Base-by-base conservation (phyloP, 2,113 vertebrate species). In the Pao palembangensis region DNA sequence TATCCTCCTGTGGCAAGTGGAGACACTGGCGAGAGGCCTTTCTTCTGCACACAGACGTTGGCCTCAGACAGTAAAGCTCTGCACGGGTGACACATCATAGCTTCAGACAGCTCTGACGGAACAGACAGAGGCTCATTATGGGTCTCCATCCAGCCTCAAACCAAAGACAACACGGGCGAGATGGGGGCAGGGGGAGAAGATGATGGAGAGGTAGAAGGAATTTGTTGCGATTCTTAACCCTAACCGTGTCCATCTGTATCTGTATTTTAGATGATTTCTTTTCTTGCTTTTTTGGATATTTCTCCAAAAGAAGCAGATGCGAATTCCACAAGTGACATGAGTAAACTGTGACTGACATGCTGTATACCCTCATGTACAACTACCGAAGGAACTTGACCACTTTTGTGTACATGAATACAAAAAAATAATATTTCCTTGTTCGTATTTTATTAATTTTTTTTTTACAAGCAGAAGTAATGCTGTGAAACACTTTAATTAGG, bases 111-210 rank as follows among this genome's bases (percentile, higher is more conserved):
- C 73, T 84, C 82, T 66, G 69, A 73, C 77, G 78, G 73, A 85
- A 69, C 78, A 87, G 80, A 83, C 81, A 84, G 85, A 73, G 67
- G 61, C 81, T 88, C 87, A 87, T 88, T 88, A 87, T 87, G 66
- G 78, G 60, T 69, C 72, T 79, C 64, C 56, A 58, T 72, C 72
- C 81, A 61, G 64, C 49, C 31, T 60, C 79, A 75, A 85, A 84
- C 72, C 41, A 70, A 79, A 71, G 80, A 76, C 69, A 55, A 54
- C 59, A 46, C 17, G 65, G 69, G 49, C 38, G 12, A 60, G 52
- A 59, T 23, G 38, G 53, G 77, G 69, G 55, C 52, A 47, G n/a
- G 71, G 66, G 48, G 43, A 11, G 55, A 49, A 56, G 44, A 42
- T 34, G 71, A 63, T 52, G 42, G 63, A 65, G 34, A n/a, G 8